Evolutionary conservation across 2,797 vertebrate genomes (phyloP).

Genomic region (Pangasius larnaudii): DNA sequence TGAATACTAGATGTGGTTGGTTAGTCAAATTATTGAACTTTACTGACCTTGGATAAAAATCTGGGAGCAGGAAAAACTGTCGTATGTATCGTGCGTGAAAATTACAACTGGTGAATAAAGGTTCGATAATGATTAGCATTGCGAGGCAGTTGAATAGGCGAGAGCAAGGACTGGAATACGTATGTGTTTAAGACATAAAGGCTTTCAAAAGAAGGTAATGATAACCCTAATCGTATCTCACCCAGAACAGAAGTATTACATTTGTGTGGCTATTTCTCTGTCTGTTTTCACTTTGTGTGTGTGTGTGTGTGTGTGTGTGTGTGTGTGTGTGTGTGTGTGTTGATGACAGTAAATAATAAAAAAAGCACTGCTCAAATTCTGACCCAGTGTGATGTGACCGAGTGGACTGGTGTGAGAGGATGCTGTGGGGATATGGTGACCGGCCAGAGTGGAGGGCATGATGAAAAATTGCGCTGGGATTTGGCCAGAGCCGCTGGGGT

Average conservation of each 20-base stretch:
- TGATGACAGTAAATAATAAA: constrained; percentile 59
- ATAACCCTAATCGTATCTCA: constrained; percentile 70
- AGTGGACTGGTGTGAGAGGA: constrained; percentile 36
- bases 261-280: constrained; percentile 58
- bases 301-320: constrained; percentile 20
- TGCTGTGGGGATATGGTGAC: constrained; percentile 47
- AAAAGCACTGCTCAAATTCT: constrained; percentile 22
- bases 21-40: constrained; percentile 96
- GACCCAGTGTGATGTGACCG: constrained; percentile 19
- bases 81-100: constrained; percentile 81
- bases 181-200: constrained; percentile 69
- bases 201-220: constrained; percentile 62
- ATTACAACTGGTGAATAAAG: constrained; percentile 81
- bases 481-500: constrained; percentile 71
- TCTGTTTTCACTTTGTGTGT: constrained; percentile 12
- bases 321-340: constrained; percentile 39
- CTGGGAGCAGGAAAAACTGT: constrained; percentile 81
- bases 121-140: constrained; percentile 86
- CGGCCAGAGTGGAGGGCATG: constrained; percentile 59
- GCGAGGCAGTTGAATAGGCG: constrained; percentile 73
- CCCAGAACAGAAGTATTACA: constrained; percentile 70
- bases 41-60: constrained; percentile 91
- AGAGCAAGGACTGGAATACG: constrained; percentile 67
- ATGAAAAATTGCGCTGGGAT: constrained; percentile 76
- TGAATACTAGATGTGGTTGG: constrained; percentile 88